Base-by-base conservation (phyloP, 2,113 vertebrate genomes). In the Ageneiosus marmoratus region DNA sequence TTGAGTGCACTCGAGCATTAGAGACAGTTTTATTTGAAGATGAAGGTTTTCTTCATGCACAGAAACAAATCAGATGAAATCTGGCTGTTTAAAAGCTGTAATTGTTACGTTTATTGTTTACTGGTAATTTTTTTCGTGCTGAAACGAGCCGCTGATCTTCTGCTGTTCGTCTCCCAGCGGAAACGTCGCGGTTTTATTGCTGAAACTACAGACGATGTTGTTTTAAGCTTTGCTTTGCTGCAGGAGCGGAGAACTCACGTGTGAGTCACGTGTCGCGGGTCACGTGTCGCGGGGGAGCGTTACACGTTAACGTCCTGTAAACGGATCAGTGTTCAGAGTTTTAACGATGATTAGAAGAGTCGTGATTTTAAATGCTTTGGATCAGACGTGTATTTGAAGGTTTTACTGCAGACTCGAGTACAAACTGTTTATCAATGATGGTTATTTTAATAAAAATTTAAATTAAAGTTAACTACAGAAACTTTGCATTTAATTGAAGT, bases 401-500 rank as follows among this genome's bases (percentile, higher is more conserved):
- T 92, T 89, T 91, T 87, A 88, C 94, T 94, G 93, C 95, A 93
- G 95, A 93, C 90, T 89, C 85, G 91, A 95, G 92, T 94, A 93
- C 95, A 94, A 91, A 88, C 93, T 95, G 94, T 95, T 94, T 95
- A 95, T 96, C 63, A 60, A n/a, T 95, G 94, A 92, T 87, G 92
- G 72, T 83, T 87, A 95, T 98, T 98, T 98, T 98, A 98, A 97
- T 98, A 97, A 98, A 96, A 86, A n/a, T 91, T 96, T 74, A 51
- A 74, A 55, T 76, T 76, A 22, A 98, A 98, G 95, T 97, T 97
- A 97, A 98, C 95, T 95, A 24, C 41, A 15, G 16, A 75, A 34
- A 8, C 16, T 1, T 22, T 37, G 27, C n/a, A 0, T 56, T 44
- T 56, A 1, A 41, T 22, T 77, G 7, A 44, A 24, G 32, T 69